phyloP scores from a whole-genome alignment of 1,140 invertebrate genomes.

The Temnothorax nylanderi region DNA sequence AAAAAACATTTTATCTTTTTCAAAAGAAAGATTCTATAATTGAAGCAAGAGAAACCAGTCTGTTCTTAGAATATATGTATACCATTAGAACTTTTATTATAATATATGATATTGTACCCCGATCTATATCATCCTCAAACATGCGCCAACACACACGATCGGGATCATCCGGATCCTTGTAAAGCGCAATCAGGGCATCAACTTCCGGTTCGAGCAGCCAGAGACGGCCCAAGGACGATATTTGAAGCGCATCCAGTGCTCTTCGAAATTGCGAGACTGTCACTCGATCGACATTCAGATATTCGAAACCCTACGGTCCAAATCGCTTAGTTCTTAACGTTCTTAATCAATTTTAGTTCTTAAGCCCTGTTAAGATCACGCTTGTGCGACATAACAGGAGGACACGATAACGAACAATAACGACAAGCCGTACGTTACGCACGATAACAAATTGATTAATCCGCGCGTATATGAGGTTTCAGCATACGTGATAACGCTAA shows the following conservation, averaged over 20 bases:
- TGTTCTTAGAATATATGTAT: neutral
- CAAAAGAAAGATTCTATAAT: neutral
- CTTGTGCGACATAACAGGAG: neutral
- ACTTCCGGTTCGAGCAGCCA: slow-evolving; percentile 87
- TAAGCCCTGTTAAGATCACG: neutral
- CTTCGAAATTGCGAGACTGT: slow-evolving; percentile 89
- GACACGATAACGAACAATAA: neutral
- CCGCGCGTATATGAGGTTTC: neutral
- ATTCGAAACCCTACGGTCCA: slow-evolving; percentile 87
- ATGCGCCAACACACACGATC: slow-evolving; percentile 89
- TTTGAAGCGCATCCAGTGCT: slow-evolving; percentile 88
- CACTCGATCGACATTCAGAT: slow-evolving; percentile 87
- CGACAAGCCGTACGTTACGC: neutral
- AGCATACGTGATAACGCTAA: slow-evolving; percentile 4
- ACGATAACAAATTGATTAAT: neutral
- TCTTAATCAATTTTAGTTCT: neutral
- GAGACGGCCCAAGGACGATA: slow-evolving; percentile 85
- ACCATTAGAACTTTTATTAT: neutral
- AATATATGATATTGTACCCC: slow-evolving; percentile 81
- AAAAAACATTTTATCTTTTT: neutral
- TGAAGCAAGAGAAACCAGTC: neutral
- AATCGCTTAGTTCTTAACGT: neutral
- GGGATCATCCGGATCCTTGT: slow-evolving; percentile 88
- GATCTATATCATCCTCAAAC: slow-evolving; percentile 91
- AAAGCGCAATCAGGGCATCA: slow-evolving; percentile 86